A percentile compares a stretch with the other conserved stretches of the same genome.
Conservation (phyloP, 2,797 vertebrate genomes). For the Oryzias dopingdopingensis region DNA sequence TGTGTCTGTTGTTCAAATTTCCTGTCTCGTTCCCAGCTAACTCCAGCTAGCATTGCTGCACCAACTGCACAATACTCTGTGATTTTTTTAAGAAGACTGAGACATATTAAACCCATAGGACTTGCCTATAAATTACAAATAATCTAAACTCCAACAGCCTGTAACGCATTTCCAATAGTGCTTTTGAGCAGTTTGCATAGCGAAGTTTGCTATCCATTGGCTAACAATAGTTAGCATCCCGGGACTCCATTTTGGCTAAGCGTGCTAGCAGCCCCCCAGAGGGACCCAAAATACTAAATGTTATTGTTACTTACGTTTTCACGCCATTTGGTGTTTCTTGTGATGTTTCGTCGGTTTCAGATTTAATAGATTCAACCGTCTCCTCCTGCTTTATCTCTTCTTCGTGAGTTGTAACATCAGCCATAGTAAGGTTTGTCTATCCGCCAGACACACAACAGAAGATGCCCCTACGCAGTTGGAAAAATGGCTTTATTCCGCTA, state of each 20-base stretch:
- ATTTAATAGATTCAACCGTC: constrained; percentile 22
- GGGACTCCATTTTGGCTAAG: constrained; percentile 68
- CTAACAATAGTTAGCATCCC: constrained; percentile 47
- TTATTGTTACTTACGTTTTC: constrained; percentile 69
- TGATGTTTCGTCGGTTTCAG: constrained; percentile 49
- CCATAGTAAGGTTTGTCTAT: constrained; percentile 57
- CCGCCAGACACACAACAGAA: constrained; percentile 24
- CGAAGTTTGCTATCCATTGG: background rate
- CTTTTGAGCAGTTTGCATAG: background rate
- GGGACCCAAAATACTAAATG: background rate
- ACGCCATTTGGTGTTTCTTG: constrained; percentile 76
- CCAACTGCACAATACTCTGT: background rate
- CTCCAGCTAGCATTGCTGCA: background rate
- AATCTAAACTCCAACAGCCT: background rate
- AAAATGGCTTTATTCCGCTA: constrained; percentile 31
- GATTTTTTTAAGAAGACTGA: rapidly evolving
- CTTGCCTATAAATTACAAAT: rapidly evolving
- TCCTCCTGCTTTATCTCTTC: constrained; percentile 56
- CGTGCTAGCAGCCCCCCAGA: constrained; percentile 21
- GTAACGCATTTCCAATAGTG: background rate
- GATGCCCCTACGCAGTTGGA: constrained; percentile 67
- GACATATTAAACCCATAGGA: rapidly evolving
- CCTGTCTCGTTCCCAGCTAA: background rate
- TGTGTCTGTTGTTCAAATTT: too few species aligned
- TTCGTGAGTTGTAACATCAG: constrained; percentile 47